phyloP scores from a whole-genome alignment of 2,888 invertebrate genomes.

The Drosophila nr. medialis region DNA sequence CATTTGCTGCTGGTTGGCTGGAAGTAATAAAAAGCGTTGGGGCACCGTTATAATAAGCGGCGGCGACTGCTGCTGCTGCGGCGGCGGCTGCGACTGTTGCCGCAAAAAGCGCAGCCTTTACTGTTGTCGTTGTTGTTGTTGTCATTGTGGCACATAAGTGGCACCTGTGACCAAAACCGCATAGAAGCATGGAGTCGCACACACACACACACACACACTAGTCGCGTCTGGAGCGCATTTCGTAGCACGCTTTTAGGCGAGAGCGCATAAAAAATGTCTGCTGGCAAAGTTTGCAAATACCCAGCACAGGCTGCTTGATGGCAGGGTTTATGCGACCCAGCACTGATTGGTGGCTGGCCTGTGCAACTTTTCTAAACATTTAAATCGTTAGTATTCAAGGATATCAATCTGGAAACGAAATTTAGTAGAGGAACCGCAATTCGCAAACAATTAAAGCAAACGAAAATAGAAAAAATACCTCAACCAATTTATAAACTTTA shows the following conservation, averaged over 20 bases:
- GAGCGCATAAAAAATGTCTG: constrained; percentile 61
- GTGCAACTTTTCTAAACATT: background rate
- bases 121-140: constrained; percentile 30
- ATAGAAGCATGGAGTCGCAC: constrained; percentile 1
- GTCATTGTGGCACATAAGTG: constrained; percentile 69
- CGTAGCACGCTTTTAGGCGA: constrained; percentile 56
- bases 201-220: constrained; percentile 12
- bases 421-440: no score
- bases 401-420: no score
- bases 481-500: no score
- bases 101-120: constrained; percentile 42
- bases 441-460: no score
- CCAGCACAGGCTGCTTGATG: background rate
- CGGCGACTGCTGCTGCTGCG: constrained; percentile 29
- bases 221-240: constrained; percentile 40
- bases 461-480: no score
- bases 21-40: constrained; percentile 62
- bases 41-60: constrained; percentile 59
- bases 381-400: background rate
- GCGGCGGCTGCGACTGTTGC: constrained; percentile 15
- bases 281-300: constrained; percentile 34
- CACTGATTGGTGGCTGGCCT: background rate
- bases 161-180: constrained; percentile 73
- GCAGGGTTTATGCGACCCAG: background rate
- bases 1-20: constrained; percentile 44